Conservation (phyloP, 2,113 vertebrate species). For the Smithornis capensis region DNA sequence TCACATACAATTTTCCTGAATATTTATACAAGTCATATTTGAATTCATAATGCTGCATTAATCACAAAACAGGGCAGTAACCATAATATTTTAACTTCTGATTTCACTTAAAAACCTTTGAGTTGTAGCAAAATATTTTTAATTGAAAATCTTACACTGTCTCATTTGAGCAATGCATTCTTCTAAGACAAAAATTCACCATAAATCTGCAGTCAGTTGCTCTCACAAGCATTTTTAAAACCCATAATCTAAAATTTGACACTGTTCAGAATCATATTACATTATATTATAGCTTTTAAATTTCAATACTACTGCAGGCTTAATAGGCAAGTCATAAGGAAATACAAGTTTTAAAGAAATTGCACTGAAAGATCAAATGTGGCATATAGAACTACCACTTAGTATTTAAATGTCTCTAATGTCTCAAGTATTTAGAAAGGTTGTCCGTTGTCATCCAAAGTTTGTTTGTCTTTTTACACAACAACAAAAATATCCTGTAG, state of each 20-base stretch:
- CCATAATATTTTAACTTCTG: neutral
- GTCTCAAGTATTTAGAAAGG: neutral
- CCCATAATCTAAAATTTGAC: neutral
- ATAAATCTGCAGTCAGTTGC: accelerated
- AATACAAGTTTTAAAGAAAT: neutral
- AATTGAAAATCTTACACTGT: neutral
- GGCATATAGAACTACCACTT: neutral
- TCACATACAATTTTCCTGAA: neutral
- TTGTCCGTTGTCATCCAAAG: neutral
- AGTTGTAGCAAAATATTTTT: neutral
- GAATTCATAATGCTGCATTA: neutral
- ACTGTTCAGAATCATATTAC: neutral
- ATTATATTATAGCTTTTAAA: neutral
- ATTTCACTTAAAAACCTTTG: neutral
- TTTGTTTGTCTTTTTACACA: neutral
- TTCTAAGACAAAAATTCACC: neutral
- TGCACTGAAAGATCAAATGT: neutral
- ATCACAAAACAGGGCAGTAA: neutral
- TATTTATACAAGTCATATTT: neutral
- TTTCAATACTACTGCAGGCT: neutral
- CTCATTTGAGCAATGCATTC: neutral
- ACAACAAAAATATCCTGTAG: neutral
- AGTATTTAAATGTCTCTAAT: neutral
- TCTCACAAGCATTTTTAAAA: neutral
- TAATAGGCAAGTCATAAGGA: neutral